These are phyloP conservation scores for Amphiura filiformis DNA, from an alignment of 35 echinoderm and acorn worm genomes.

Conservation along the genomic window DNA sequence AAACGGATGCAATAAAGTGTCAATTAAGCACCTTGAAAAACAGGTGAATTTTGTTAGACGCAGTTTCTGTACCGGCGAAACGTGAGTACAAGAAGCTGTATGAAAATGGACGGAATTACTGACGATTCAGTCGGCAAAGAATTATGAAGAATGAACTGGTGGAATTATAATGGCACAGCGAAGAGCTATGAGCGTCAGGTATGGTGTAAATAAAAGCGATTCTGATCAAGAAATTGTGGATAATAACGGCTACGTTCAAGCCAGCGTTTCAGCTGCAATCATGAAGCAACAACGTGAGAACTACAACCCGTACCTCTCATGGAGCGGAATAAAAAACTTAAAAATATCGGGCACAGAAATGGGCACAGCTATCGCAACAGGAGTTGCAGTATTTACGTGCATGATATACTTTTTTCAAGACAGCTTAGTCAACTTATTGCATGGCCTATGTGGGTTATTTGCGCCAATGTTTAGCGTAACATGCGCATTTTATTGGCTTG, in stretches of 20 bases:
- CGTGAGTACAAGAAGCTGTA: too few species aligned
- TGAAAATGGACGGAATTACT: too few species aligned
- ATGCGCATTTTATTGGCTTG: conserved; percentile 95
- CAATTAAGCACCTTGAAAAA: too few species aligned
- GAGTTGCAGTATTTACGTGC: conserved; percentile 33
- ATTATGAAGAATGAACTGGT: not conserved
- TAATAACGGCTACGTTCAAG: conserved; percentile 92
- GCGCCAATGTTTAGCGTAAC: conserved; percentile 93
- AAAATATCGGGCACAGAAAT: conserved; percentile 65
- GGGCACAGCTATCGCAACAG: conserved; percentile 46
- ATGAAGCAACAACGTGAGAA: conserved; percentile 37
- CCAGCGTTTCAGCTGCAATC: conserved; percentile 62
- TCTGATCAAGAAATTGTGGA: conserved; percentile 57
- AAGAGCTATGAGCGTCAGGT: conserved; percentile 49
- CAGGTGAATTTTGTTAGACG: too few species aligned
- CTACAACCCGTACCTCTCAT: conserved; percentile 85
- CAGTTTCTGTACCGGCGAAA: too few species aligned
- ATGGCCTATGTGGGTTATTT: conserved; percentile 83
- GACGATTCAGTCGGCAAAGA: too few species aligned
- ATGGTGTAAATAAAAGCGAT: conserved; percentile 50
- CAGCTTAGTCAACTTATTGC: conserved; percentile 64
- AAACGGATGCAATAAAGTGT: too few species aligned
- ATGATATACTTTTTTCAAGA: conserved; percentile 85
- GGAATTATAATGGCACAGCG: conserved; percentile 55
- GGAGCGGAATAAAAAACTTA: conserved; percentile 82